Base-by-base conservation (phyloP, 2,888 invertebrate species). In the Apotomis capreana region DNA sequence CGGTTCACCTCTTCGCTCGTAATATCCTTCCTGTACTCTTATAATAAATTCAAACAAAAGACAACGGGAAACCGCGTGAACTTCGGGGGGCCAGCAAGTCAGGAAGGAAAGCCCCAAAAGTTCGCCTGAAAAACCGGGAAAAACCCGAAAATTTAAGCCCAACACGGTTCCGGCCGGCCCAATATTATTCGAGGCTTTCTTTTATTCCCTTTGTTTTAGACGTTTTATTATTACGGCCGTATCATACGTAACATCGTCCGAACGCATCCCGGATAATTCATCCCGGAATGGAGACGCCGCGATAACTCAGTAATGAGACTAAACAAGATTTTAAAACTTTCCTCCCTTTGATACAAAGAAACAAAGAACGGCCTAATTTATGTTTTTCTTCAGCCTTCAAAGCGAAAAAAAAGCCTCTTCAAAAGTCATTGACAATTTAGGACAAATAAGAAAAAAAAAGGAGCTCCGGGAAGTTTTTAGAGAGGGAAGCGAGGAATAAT, bases 171-270 rank as follows among this genome's bases (percentile, higher is more conserved):
- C 91, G 87, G 80, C 81, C 83, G 85, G 78, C 83, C 85, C 88
- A 91, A 92, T 89, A 91, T 90, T 90, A 92, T 91, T 88, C 88
- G 84, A 87, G 85, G 82, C 83, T 87, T 84, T 86, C 87, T 87
- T 88, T 89, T 87, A 88, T 90, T 85, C 84, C 78, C 84, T 89
- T 92, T 91, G 91, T 91, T 92, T 90, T 84, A 88, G 84, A 82
- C 81, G 80, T 84, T 88, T 86, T 86, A 88, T 90, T 90, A 87
- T 81, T 84, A 87, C 82, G 82, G 49, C 52, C 62, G 62, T 68
- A 52, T 57, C 65, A 65, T 57, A 36, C 63, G 62, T 37, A 64
- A 55, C 26, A 36, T 12, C 52, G 58, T 58, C 13, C 55, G 67
- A 36, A 9, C 54, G 67, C 65, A 55, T 67, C 60, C 26, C 15